phyloP scores from a whole-genome alignment of 2,113 vertebrate species.

The Neodon shergylaensis region DNA sequence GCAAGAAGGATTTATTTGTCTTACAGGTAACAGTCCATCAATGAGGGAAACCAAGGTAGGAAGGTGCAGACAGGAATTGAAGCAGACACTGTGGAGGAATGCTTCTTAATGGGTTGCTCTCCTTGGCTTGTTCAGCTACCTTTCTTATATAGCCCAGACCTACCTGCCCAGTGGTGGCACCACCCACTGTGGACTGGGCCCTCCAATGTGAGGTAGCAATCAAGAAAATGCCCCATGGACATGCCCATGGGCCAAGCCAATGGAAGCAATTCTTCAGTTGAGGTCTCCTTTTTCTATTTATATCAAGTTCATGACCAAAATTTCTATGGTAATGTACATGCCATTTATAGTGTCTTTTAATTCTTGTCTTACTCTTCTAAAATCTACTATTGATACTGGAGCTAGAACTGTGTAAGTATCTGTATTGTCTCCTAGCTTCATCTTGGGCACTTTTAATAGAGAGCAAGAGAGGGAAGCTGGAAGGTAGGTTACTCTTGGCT shows the following conservation, averaged over 20 bases:
- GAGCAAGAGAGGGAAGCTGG: not conserved
- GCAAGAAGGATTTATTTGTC: not conserved
- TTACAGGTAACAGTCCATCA: not conserved
- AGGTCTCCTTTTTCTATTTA: not conserved
- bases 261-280: not conserved
- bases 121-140: not conserved
- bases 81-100: not conserved
- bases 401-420: not conserved
- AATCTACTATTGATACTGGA: conserved; percentile 13
- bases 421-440: not conserved
- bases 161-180: not conserved
- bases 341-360: conserved; percentile 12
- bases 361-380: not conserved
- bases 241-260: not conserved
- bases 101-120: not conserved
- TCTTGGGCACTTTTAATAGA: not conserved
- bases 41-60: not conserved
- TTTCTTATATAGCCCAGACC: not conserved
- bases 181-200: not conserved
- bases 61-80: not conserved
- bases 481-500: not conserved
- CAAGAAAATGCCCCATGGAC: not conserved
- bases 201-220: not conserved
- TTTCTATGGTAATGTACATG: not conserved
- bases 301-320: not conserved